Evolutionary conservation across 2,888 invertebrate genomes (phyloP), one percentile per base, ranked within the genome.

Genomic region (Hirtodrosophila histrioides): DNA sequence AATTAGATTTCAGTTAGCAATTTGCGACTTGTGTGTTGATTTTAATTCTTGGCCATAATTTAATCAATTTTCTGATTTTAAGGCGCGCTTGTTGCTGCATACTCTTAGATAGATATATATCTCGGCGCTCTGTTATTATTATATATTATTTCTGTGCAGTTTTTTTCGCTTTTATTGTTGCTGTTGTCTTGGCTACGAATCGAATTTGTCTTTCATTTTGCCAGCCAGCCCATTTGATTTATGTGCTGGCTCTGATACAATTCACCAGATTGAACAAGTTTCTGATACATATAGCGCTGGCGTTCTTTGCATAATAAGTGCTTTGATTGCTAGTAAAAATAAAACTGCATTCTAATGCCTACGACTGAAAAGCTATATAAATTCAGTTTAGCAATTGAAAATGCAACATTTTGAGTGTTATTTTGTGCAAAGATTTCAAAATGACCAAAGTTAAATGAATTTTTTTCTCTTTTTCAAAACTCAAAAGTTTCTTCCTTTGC

Each of bases 121-220:
- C 44, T 37, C 35, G 31, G 10, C 57, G 36, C 35, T 65, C 71
- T 71, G 43, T 70, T 64, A 81, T 84, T 84, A 84, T 78, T 72
- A 53, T 31, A 62, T 70, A 63, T 78, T 75, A 70, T 78, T 75
- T 68, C 51, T 60, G 17, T 54, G 69, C 69, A 71, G 54, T 73
- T 74, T 44, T 56, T 44, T 71, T 55, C 24, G 44, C 55, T 69
- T 53, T 66, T 68, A 6, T 27, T 27, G 27, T 27, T 27, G 27
- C 27, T 51, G 54, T 56, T 57, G 50, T 51, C 49, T 64, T 58
- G 48, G 45, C 37, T 61, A 39, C 49, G 43, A 50, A 29, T 40
- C 43, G 46, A 41, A 46, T 53, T 57, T 51, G 58, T 41, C 55
- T 62, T 64, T 33, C 53, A 60, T 72, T 41, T 53, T 53, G 5